Evolutionary conservation across 2,113 vertebrate species (phyloP).

Genomic region (Hypanus sabinus): DNA sequence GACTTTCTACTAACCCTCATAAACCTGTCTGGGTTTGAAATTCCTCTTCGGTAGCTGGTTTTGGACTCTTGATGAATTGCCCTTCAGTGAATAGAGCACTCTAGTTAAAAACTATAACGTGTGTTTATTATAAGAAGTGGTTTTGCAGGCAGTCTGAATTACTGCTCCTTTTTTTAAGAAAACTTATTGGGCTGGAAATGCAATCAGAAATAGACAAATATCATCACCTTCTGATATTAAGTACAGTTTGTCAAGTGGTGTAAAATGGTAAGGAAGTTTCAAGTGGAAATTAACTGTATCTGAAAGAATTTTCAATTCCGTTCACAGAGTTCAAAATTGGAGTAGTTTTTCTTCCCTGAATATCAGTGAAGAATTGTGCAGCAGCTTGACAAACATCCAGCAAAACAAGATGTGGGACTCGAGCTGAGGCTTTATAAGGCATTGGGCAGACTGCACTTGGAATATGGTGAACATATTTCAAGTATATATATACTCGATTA

Average conservation of each 20-base stretch:
- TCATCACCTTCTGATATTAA: not conserved
- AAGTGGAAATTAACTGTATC: not conserved
- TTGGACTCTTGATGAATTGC: not conserved
- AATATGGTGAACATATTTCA: too few species aligned
- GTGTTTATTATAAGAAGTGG: not conserved
- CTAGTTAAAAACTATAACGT: not conserved
- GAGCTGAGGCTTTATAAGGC: too few species aligned
- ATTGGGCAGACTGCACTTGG: too few species aligned
- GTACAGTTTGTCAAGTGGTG: not conserved
- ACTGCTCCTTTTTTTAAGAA: not conserved
- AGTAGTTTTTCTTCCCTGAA: too few species aligned
- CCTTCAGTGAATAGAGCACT: not conserved
- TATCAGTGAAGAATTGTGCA: not conserved
- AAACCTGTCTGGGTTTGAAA: conserved; percentile 13
- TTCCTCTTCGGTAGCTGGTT: not conserved
- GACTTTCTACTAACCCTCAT: conserved; percentile 25
- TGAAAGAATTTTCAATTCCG: not conserved
- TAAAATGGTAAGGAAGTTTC: not conserved
- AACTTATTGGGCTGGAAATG: not conserved
- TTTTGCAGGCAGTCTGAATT: not conserved
- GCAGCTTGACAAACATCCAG: not conserved
- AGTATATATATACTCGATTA: too few species aligned
- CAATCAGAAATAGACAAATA: not conserved
- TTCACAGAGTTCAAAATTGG: not conserved
- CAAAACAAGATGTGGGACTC: not conserved